These are phyloP conservation scores for Clostera curtula DNA, from an alignment of 2,888 invertebrate genomes.

Conservation along the genomic window DNA sequence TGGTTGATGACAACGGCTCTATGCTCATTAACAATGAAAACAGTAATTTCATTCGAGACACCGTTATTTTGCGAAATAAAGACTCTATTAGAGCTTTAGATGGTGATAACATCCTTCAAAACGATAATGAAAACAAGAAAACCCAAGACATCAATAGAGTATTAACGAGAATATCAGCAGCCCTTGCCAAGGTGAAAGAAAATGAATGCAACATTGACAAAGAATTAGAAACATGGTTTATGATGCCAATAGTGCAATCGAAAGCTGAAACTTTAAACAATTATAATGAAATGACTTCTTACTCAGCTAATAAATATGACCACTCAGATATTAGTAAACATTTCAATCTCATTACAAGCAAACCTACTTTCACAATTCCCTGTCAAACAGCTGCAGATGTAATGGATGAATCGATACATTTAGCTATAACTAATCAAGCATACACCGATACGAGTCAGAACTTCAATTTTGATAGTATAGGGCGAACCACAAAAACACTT, in stretches of 20 bases:
- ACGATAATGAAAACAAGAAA: conserved; percentile 10
- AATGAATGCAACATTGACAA: conserved; percentile 4
- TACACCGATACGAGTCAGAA: conserved; percentile 12
- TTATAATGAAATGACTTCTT: no score
- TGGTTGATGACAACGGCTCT: conserved; percentile 5
- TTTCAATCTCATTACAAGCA: conserved; percentile 8
- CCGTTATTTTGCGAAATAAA: no score
- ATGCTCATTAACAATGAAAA: conserved; percentile 4
- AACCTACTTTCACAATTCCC: conserved; percentile 30
- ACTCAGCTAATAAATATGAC: no score
- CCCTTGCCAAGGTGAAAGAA: conserved; percentile 15
- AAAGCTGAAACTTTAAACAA: no score
- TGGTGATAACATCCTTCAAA: no score
- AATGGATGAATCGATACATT: conserved; percentile 24
- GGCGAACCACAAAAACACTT: conserved; percentile 14
- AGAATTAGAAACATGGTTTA: conserved; percentile 8
- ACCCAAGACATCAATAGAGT: conserved; percentile 11
- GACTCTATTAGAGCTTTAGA: no score
- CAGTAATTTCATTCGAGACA: no score
- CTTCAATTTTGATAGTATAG: conserved; percentile 14
- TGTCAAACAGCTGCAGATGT: conserved; percentile 36
- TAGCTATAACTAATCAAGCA: conserved; percentile 13
- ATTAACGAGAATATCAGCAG: conserved; percentile 12
- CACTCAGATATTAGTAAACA: no score
- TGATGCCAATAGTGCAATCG: conserved; percentile 12